phyloP scores from a whole-genome alignment of 2,113 vertebrate genomes.

The Mustela lutreola region DNA sequence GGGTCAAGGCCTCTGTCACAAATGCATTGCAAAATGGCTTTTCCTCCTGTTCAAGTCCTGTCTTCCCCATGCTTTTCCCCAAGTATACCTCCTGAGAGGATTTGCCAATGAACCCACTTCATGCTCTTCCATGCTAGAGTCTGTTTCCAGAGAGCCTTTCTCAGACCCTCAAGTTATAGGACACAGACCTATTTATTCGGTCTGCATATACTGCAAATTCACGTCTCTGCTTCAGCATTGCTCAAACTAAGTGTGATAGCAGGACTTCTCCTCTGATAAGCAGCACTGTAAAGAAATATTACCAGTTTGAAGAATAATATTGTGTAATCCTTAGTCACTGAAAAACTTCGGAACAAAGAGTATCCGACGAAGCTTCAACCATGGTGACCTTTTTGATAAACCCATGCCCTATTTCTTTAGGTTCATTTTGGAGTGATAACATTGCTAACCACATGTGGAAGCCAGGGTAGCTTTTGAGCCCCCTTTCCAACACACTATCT shows the following conservation, averaged over 20 bases:
- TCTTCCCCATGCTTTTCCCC: background rate
- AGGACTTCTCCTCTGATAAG: background rate
- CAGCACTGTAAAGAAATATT: background rate
- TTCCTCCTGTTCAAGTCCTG: background rate
- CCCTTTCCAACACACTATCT: background rate
- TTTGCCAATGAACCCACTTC: background rate
- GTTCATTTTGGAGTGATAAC: background rate
- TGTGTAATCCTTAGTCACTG: background rate
- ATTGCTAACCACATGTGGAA: background rate
- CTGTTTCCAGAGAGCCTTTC: background rate
- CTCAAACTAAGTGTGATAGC: background rate
- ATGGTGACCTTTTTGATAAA: conserved; percentile 31
- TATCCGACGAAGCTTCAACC: background rate
- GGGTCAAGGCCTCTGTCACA: no score
- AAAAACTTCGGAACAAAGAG: background rate
- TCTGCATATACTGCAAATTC: background rate
- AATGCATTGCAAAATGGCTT: background rate
- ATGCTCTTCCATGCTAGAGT: background rate
- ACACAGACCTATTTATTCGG: background rate
- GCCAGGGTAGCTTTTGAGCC: background rate
- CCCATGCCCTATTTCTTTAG: conserved; percentile 7
- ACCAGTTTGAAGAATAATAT: background rate
- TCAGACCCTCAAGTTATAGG: background rate
- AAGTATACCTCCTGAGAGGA: background rate
- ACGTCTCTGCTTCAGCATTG: background rate